Percentiles rank a stretch among this genome's conserved stretches.
Evolutionary conservation across 1,140 invertebrate genomes (phyloP).

Genomic region (Drosophila novamexicana): DNA sequence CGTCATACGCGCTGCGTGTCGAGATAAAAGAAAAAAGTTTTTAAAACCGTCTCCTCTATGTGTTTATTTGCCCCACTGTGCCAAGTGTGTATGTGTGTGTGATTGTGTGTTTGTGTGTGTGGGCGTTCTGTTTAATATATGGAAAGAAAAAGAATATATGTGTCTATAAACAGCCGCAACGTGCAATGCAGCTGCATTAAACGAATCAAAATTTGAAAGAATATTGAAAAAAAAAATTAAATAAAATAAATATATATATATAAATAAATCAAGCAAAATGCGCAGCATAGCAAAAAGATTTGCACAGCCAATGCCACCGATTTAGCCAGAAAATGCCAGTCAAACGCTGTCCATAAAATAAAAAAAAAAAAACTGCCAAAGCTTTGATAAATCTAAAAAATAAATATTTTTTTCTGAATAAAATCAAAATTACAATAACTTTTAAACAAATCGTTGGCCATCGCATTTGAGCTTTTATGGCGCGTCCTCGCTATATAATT

Average conservation of each 20-base stretch:
- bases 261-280: conserved; percentile 47
- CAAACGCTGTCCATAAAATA: not conserved
- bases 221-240: conserved; percentile 37
- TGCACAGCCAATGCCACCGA: conserved; percentile 15
- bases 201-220: conserved; percentile 53
- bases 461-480: conserved; percentile 19
- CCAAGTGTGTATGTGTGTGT: conserved; percentile 21
- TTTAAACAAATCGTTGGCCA: conserved; percentile 16
- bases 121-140: conserved; percentile 12
- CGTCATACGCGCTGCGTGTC: conserved; percentile 74
- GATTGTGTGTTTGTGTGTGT: conserved; percentile 16
- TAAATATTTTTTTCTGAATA: not conserved
- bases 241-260: conserved; percentile 18
- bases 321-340: not conserved
- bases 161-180: conserved; percentile 40
- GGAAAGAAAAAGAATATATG: conserved; percentile 11
- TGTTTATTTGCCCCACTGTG: conserved; percentile 37
- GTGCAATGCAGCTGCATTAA: conserved; percentile 38
- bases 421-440: conserved; percentile 17
- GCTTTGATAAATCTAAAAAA: not conserved
- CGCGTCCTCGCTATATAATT: conserved; percentile 14
- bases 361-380: not conserved
- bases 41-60: conserved; percentile 9
- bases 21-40: conserved; percentile 32
- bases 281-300: conserved; percentile 34